Base-by-base conservation (phyloP, 30 jellyfish, hydroid and myxozoan species). In the Hydra vulgaris region DNA sequence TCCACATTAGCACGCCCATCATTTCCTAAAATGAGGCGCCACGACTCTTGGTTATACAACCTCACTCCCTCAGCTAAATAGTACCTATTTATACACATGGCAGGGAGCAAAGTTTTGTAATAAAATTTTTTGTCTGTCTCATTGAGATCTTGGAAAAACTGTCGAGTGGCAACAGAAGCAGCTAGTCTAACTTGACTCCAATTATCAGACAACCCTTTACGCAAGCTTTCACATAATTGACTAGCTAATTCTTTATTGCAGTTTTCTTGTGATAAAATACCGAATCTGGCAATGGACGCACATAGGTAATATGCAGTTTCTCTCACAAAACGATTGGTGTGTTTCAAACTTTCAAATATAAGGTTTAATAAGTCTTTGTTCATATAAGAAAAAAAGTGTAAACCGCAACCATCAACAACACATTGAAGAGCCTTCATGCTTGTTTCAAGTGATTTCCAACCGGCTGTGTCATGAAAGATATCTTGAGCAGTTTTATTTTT, bases 161-260 rank as follows among this genome's bases (percentile, higher is more conserved):
- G 93, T 27, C 99, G 81, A 22, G 99, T 85, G 21, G 99, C 99
- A 69, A 87, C 94, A 25, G 99, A 94, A 7, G 99, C 99, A 15
- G 99, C 99, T 83, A 94, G 81, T 71, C 99, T 82, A 0, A 94
- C 99, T 85, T 94, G 99, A 75, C 99, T 94, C 99, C 99, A 94
- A 71, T 94, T 94, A 87, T 94, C 99, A 15, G 96, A 81, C 68
- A 94, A 83, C 22, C 99, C 96, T 23, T 54, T 85, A 17, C 67
- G 52, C 8, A 94, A 88, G 72, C 86, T 95, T 15, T 68, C 82
- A 18, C 92, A 95, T 67, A 94, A 87, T 27, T 88, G 92, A 72
- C 77, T 74, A 7, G 96, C 96, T 72, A 94, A 70, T 20, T 82
- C 94, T 67, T 88, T 83, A n/a, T 80, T 81, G 0, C 76, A 52